These are phyloP conservation scores for Odobenus rosmarus DNA, from an alignment of 2,113 vertebrate species.

Conservation along the genomic window DNA sequence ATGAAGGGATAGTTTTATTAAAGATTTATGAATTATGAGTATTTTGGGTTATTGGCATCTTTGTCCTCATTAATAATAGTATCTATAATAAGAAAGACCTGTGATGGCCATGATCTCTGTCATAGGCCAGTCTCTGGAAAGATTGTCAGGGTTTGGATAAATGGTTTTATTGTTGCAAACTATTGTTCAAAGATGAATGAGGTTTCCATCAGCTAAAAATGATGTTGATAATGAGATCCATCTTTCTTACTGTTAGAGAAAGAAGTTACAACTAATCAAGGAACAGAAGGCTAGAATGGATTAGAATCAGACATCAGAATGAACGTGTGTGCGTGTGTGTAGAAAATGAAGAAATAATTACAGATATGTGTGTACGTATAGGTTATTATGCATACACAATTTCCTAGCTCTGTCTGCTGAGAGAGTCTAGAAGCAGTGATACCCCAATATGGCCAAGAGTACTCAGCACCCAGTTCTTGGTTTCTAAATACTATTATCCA, in stretches of 20 bases:
- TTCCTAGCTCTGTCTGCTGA: neutral
- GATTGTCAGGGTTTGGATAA: neutral
- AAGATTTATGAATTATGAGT: neutral
- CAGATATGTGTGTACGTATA: neutral
- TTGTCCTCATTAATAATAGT: neutral
- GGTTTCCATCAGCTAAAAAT: neutral
- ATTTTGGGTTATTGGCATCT: neutral
- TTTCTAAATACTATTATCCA: neutral
- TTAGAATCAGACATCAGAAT: neutral
- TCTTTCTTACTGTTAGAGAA: neutral
- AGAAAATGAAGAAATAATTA: neutral
- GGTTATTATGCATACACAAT: neutral
- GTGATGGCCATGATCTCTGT: neutral
- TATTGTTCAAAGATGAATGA: neutral
- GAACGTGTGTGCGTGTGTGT: neutral
- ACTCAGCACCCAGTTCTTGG: neutral
- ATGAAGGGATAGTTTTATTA: neutral
- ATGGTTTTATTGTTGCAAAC: neutral
- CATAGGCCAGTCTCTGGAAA: neutral
- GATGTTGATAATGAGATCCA: neutral
- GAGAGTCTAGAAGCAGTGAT: neutral
- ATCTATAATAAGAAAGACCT: neutral
- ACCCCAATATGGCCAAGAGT: no score
- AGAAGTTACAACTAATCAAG: neutral
- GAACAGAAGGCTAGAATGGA: neutral